phyloP scores from a whole-genome alignment of 2,888 invertebrate genomes.

The Chorisops tibialis region DNA sequence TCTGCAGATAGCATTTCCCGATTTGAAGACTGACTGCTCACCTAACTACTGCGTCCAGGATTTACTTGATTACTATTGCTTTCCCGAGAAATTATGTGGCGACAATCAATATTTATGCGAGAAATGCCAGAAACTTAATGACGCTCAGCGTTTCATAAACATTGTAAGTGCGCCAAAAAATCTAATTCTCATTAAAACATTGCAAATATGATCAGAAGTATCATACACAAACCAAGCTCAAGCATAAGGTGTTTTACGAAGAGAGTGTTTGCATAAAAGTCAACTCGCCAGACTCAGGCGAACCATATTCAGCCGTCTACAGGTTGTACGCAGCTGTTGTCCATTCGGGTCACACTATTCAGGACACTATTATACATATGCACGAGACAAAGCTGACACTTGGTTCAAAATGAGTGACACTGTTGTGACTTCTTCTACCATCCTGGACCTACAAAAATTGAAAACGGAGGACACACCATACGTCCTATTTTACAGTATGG shows the following conservation, averaged over 20 bases:
- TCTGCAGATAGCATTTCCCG: conserved; percentile 73
- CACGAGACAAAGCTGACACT: conserved; percentile 60
- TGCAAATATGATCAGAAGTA: conserved; percentile 71
- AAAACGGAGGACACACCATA: too few species aligned
- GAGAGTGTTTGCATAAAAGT: conserved; percentile 56
- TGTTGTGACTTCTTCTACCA: conserved; percentile 61
- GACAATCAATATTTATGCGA: conserved; percentile 82
- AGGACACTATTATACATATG: conserved; percentile 85
- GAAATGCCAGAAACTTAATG: conserved; percentile 68
- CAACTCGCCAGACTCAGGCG: conserved; percentile 43
- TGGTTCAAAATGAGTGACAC: conserved; percentile 85
- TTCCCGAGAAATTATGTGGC: conserved; percentile 72
- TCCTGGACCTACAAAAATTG: conserved; percentile 61
- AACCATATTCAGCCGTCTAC: conserved; percentile 57
- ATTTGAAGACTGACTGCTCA: conserved; percentile 39
- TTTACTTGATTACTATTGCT: conserved; percentile 72
- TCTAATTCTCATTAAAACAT: conserved; percentile 75
- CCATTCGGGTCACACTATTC: conserved; percentile 79
- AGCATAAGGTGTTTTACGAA: conserved; percentile 64
- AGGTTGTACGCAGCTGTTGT: conserved; percentile 78
- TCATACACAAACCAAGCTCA: conserved; percentile 74
- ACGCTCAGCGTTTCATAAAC: conserved; percentile 69
- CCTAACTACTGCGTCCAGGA: conserved; percentile 66
- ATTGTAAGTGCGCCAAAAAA: conserved; percentile 73
- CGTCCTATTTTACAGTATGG: too few species aligned